Base-by-base conservation (phyloP, 2,797 vertebrate species). In the Phoxinus dragarum region DNA sequence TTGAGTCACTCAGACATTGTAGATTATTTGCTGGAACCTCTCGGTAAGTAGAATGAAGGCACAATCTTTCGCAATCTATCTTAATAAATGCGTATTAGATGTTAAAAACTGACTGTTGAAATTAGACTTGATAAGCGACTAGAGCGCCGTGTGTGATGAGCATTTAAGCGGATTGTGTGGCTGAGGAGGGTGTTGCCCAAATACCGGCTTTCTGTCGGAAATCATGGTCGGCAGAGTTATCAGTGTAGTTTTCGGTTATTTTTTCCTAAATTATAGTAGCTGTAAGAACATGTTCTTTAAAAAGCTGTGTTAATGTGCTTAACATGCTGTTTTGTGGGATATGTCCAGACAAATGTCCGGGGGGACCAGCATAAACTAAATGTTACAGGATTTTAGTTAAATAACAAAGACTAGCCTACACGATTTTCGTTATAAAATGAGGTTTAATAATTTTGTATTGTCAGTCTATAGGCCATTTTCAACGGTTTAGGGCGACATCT, bases 151-250 rank as follows among this genome's bases (percentile, higher is more conserved):
- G 36, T 40, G 27, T 42, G 38, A 47, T 66, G 68, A 31, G 31
- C 42, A 42, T 64, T 80, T 31, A 64, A 44, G 27, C 38, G 21
- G 27, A 72, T 78, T 84, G 75, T 84, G 52, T 47, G 74, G 36
- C 54, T 47, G 76, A 85, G 68, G 84, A 85, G 84, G 84, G 84
- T 85, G 77, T 85, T 85, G 84, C 84, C 84, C 84, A 66, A 74
- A 80, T 5, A 49, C 84, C 84, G 84, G 84, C 84, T 66, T 85
- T 80, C 56, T 73, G 69, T 85, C 56, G 56, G 23, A 73, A 85
- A 54, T 27, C 69, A 40, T 11, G 42, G 14, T 42, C 80, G 6
- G 34, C 6, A 4, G 36, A 31, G 54, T 38, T 52, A 27, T 72
- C 23, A 17, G 21, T 73, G 23, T 66, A 66, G 31, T 40, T 85